Evolutionary conservation across 1,140 invertebrate genomes (phyloP), one percentile per base, ranked within the genome.

Genomic region (Coenobita brevimanus): DNA sequence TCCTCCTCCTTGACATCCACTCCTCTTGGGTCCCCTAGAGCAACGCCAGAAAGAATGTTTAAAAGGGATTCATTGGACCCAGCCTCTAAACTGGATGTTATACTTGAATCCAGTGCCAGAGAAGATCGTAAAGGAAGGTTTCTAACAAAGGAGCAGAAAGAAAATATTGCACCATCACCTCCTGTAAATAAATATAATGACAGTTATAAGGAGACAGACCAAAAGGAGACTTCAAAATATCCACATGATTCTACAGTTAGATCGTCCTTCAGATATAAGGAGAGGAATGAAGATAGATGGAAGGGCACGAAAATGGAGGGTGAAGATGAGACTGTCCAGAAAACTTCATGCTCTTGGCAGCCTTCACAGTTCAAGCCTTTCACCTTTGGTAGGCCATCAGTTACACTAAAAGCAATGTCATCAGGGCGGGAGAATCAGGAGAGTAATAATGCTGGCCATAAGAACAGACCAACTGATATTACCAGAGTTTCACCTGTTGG

Each of bases 1-100:
- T 90, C 89, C 2, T 83, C 85, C 3, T 90, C 89, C 3, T 43
- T 71, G 6, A 30, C 67, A 33, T 88, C 89, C 17, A 85, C 89
- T 8, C 89, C 89, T 0, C n/a, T 88, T 27, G 69, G 82, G 21
- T 88, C 89, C 41, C 89, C 89, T 10, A 78, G 89, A 43, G 46
- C 81, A 30, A 73, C 78, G 27, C 85, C 86, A 38, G 86, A 90
- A 41, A 43, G 84, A n/a, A 43, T 87, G 13, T 43, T 87, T 4
- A 75, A 69, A 36, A 78, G 57, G 27, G 84, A 87, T 24, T 79
- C 76, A 36, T 17, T 57, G 8, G 76, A 87, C 24, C 13, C 80
- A 8, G 21, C 30, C 1, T 36, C 76, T 27, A 87, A 69, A 33
- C 84, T 87, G 24, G 75, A 50, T 38, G 75, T 87, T 2, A 87